Conservation (phyloP, 2,888 invertebrate genomes). For the Eristalinus aeneus region DNA sequence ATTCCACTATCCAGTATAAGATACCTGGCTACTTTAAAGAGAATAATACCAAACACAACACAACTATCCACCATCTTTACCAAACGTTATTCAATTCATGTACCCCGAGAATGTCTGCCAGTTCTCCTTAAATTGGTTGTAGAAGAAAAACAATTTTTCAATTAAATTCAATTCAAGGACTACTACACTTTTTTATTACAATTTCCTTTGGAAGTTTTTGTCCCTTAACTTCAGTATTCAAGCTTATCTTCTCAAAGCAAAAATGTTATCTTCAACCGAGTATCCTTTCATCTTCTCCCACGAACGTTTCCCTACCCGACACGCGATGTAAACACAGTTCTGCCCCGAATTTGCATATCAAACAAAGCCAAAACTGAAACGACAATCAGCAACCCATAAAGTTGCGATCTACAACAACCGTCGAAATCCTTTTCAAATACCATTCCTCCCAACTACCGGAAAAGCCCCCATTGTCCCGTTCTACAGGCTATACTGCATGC, state of each 20-base stretch:
- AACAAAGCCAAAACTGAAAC: slow-evolving; percentile 32
- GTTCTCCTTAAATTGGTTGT: background rate
- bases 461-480: slow-evolving; percentile 26
- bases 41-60: no score
- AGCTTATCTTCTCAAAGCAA: background rate
- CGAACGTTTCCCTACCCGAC: background rate
- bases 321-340: slow-evolving; percentile 23
- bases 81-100: no score
- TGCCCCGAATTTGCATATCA: slow-evolving; percentile 55
- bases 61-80: no score
- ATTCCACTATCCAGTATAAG: no score
- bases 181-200: background rate
- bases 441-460: background rate
- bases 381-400: slow-evolving; percentile 22
- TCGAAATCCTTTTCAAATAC: slow-evolving; percentile 42
- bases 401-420: background rate
- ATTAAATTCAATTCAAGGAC: background rate
- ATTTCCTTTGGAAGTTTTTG: background rate
- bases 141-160: background rate
- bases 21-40: no score
- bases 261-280: background rate
- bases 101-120: background rate
- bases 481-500: slow-evolving; percentile 32
- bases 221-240: background rate
- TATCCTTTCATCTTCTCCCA: background rate